phyloP scores from a whole-genome alignment of 1,140 invertebrate genomes.

The Camponotus vicinus region DNA sequence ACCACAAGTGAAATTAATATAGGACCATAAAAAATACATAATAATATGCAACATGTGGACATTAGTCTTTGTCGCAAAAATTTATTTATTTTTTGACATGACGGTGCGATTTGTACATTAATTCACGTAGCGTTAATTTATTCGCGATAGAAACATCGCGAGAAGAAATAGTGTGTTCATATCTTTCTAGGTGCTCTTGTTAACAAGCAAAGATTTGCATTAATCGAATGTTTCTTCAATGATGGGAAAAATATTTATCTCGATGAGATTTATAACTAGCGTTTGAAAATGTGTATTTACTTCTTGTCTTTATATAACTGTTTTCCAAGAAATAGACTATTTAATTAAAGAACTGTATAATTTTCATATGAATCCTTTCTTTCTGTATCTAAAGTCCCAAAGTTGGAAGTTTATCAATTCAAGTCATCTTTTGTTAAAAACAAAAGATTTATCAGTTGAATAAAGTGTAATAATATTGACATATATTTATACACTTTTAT shows the following conservation, averaged over 20 bases:
- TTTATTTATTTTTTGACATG: conserved; percentile 60
- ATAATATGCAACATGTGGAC: background rate
- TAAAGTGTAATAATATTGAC: too few species aligned
- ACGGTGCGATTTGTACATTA: background rate
- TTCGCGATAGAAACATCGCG: background rate
- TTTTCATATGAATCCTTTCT: background rate
- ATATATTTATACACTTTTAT: conserved; percentile 23
- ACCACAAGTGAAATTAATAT: conserved; percentile 50
- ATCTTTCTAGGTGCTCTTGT: background rate
- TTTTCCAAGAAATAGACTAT: conserved; percentile 54
- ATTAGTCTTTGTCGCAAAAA: conserved; percentile 16
- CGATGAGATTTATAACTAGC: conserved; percentile 1
- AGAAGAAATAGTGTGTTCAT: background rate
- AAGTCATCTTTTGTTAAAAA: too few species aligned
- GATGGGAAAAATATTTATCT: background rate
- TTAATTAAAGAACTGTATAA: conserved; percentile 1
- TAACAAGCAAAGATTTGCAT: background rate
- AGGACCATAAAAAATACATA: conserved; percentile 24
- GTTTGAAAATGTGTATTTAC: conserved; percentile 47
- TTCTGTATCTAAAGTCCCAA: background rate
- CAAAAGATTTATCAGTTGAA: background rate
- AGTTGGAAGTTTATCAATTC: background rate
- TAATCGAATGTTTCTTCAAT: conserved; percentile 15
- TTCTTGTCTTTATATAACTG: conserved; percentile 42
- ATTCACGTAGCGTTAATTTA: background rate